Conservation (phyloP, 2,888 invertebrate species). For the Caradrina clavipalpis region DNA sequence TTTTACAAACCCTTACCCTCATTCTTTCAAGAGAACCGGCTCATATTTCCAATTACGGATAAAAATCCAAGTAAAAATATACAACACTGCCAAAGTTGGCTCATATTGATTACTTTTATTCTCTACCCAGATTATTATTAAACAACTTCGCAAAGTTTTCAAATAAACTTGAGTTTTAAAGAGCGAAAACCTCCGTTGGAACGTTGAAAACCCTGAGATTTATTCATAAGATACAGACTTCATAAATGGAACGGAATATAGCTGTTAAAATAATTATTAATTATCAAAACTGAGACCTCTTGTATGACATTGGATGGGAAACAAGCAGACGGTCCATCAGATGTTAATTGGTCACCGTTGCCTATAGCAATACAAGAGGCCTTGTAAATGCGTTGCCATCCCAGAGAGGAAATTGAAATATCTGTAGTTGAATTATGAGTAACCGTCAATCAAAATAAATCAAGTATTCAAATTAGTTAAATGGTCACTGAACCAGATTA, state of each 20-base stretch:
- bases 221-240: too few species aligned
- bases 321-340: too few species aligned
- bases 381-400: too few species aligned
- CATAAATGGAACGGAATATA: background rate
- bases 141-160: slow-evolving; percentile 30
- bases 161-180: slow-evolving; percentile 17
- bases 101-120: slow-evolving; percentile 22
- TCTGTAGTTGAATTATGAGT: too few species aligned
- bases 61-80: slow-evolving; percentile 6
- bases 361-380: too few species aligned
- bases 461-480: slow-evolving; percentile 1
- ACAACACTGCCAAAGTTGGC: slow-evolving; percentile 4
- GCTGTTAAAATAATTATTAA: slow-evolving; percentile 4
- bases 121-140: slow-evolving; percentile 29
- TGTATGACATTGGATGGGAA: background rate
- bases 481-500: background rate
- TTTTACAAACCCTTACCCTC: background rate
- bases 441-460: too few species aligned
- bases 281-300: background rate
- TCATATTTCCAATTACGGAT: slow-evolving; percentile 13
- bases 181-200: background rate
- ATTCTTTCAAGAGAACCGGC: background rate
- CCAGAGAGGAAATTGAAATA: too few species aligned
- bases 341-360: too few species aligned
- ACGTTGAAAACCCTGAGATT: background rate